Evolutionary conservation across 2,113 vertebrate genomes (phyloP), one percentile per base, ranked within the genome.

Genomic region (Vidua chalybeata): DNA sequence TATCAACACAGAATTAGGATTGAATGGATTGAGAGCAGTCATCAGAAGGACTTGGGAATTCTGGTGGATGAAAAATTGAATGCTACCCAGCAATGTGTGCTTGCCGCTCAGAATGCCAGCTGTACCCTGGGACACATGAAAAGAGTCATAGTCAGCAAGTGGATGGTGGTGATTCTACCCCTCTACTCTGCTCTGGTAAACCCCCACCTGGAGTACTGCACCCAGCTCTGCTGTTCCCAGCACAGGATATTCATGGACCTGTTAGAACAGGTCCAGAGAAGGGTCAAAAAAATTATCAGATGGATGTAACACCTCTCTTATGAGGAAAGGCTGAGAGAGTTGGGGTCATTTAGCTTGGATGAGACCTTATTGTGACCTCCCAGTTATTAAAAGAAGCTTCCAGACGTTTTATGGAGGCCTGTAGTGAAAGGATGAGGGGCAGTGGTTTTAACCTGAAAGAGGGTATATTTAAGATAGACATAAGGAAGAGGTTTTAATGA

Each of bases 11-110:
- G 41, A 9, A 11, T 20, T 8, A 17, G 16, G 10, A 12, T 46
- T 71, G 10, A 63, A 48, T 2, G 15, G 22, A 15, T 48, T 54
- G 31, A 59, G 7, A 58, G 13, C 17, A 58, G 18, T 10, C 20
- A 24, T 59, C 39, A 39, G 20, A 35, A 49, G 24, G 12, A 51
- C 17, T 51, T 84, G 22, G 12, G 21, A 30, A 19, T 48, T 37
- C 2, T 15, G 15, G 26, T n/a, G 18, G 30, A 61, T 51, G 8
- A 78, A 56, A 69, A 64, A 21, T 8, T 33, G 13, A 21, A 41
- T 3, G 1, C 45, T 27, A 74, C 4, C 6, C 5, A 2, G 7
- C 4, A 49, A 15, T 12, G 3, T 56, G 54, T 1, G 0, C 22
- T 56, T 17, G 11, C 14, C 4, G 1, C 52, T 68, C 27, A 59